Conservation (phyloP, 2,797 vertebrate genomes). For the Tamandua tetradactyla region DNA sequence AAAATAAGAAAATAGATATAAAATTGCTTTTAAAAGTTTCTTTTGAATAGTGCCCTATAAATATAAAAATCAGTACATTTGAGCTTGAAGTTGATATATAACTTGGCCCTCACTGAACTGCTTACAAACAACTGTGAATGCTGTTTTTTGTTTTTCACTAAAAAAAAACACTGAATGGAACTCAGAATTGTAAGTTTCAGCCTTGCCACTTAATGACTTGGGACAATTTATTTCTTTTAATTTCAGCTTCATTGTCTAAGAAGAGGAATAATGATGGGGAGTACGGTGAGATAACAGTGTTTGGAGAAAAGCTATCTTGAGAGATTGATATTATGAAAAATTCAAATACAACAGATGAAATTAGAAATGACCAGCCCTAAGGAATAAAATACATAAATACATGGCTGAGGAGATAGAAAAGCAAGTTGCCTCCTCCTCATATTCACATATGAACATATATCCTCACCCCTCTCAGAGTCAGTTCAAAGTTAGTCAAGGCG, state of each 20-base stretch:
- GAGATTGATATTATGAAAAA: slow-evolving; percentile 1
- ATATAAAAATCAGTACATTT: neutral
- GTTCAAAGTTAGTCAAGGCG: neutral
- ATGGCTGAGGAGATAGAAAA: neutral
- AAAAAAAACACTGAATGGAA: neutral
- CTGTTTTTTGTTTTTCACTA: too few species aligned
- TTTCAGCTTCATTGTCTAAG: neutral
- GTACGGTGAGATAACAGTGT: neutral
- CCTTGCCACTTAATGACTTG: neutral
- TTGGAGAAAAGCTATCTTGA: neutral
- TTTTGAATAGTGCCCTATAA: neutral
- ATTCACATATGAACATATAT: neutral
- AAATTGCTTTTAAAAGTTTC: neutral
- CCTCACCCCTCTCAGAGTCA: neutral
- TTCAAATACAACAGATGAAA: neutral
- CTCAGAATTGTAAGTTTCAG: neutral
- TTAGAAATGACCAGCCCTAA: neutral
- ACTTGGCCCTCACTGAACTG: neutral
- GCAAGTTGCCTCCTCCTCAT: neutral
- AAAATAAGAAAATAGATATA: neutral
- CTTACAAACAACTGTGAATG: neutral
- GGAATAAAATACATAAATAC: neutral
- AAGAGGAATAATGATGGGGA: neutral
- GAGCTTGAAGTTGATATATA: neutral
- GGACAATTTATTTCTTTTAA: neutral